Conservation (phyloP, 2,797 vertebrate species). For the Bradypus variegatus region DNA sequence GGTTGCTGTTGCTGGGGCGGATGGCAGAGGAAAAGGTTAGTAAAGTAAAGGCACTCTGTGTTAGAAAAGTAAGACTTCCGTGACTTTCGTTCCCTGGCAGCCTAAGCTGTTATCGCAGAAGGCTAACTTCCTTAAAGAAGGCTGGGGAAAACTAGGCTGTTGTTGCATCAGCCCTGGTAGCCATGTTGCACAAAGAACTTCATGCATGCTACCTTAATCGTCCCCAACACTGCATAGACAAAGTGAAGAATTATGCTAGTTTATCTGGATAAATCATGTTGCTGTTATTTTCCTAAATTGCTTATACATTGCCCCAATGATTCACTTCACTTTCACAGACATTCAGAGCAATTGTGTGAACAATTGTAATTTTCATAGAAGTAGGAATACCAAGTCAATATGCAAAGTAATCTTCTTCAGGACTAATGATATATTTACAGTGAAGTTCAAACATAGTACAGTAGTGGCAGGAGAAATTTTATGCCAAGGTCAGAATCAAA, state of each 20-base stretch:
- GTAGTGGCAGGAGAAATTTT: conserved; percentile 16
- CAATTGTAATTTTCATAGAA: neutral
- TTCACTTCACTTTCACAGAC: neutral
- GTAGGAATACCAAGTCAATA: neutral
- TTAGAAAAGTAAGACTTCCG: too few relatives aligned
- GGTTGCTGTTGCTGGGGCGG: too few relatives aligned
- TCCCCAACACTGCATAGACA: neutral
- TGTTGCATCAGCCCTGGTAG: too few relatives aligned
- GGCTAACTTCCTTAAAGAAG: too few relatives aligned
- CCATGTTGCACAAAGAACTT: too few relatives aligned
- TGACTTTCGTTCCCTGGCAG: too few relatives aligned
- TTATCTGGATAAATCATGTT: neutral
- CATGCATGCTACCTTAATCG: too few relatives aligned
- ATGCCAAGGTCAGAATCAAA: conserved; percentile 1
- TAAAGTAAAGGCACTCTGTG: too few relatives aligned
- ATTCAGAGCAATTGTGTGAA: neutral
- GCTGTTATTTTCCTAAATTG: neutral
- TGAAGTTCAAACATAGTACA: conserved; percentile 26
- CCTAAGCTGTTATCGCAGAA: too few relatives aligned
- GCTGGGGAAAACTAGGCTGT: too few relatives aligned
- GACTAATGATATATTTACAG: neutral
- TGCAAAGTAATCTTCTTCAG: conserved; percentile 5
- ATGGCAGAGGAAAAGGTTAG: too few relatives aligned
- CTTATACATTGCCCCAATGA: neutral
- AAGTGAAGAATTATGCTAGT: neutral